phyloP scores from a whole-genome alignment of 2,888 invertebrate species.

The Lepidonotus clava region DNA sequence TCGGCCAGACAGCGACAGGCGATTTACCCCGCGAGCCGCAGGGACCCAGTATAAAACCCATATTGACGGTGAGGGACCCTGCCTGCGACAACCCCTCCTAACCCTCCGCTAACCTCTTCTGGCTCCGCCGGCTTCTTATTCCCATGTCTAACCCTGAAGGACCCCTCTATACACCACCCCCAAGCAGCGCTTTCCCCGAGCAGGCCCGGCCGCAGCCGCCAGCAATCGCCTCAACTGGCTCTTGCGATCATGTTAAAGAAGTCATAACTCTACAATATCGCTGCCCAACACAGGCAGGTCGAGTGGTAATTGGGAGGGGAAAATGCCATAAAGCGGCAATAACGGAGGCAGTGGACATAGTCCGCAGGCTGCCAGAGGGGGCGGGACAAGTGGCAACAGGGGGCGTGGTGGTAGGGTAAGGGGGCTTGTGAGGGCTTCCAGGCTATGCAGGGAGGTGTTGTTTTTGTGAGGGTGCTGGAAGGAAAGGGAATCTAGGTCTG shows the following conservation, averaged over 20 bases:
- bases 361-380: too few species aligned
- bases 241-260: constrained; percentile 15
- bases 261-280: constrained; percentile 19
- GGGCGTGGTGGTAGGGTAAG: too few species aligned
- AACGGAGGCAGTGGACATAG: too few species aligned
- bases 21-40: not conserved
- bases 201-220: not conserved
- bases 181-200: not conserved
- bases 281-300: not conserved
- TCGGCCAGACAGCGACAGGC: not conserved
- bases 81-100: not conserved
- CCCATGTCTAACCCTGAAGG: not conserved
- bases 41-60: constrained; percentile 7
- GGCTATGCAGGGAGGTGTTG: too few species aligned
- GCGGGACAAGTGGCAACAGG: too few species aligned
- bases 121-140: not conserved
- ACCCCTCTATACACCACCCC: not conserved
- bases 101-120: not conserved
- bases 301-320: constrained; percentile 19
- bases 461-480: too few species aligned
- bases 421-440: too few species aligned
- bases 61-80: constrained; percentile 6
- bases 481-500: too few species aligned
- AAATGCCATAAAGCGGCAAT: constrained; percentile 18
- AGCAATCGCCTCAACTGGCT: not conserved